Percentiles rank a stretch among this genome's conserved stretches.
Conservation (phyloP, 2,888 invertebrate genomes). For the Tetropium fuscum region DNA sequence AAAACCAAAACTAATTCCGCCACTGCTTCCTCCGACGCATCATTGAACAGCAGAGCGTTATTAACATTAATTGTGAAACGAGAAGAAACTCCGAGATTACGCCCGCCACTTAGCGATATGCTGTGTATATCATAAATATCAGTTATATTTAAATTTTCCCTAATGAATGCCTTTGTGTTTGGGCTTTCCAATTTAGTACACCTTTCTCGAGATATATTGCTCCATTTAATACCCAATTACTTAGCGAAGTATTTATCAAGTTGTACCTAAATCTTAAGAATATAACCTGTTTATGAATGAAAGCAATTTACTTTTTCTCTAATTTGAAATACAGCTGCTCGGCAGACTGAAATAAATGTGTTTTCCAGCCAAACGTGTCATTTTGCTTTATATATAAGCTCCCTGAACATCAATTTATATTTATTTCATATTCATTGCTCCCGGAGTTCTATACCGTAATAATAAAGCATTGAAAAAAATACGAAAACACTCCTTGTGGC, state of each 20-base stretch:
- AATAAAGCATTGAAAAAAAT: too few species aligned
- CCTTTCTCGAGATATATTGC: slow-evolving; percentile 24
- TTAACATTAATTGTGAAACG: slow-evolving; percentile 13
- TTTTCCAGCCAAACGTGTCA: background rate
- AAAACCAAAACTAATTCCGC: slow-evolving; percentile 10
- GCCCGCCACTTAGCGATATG: slow-evolving; percentile 13
- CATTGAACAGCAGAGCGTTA: slow-evolving; percentile 8
- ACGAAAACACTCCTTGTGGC: too few species aligned
- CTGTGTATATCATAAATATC: slow-evolving; percentile 25
- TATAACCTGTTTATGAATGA: slow-evolving; percentile 13
- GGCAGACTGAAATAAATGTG: background rate
- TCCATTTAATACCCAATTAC: slow-evolving; percentile 25
- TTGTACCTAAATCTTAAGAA: slow-evolving; percentile 18
- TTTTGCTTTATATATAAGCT: background rate
- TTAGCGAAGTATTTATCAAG: slow-evolving; percentile 26
- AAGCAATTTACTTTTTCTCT: slow-evolving; percentile 11
- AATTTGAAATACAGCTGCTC: background rate
- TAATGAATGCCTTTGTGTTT: slow-evolving; percentile 26
- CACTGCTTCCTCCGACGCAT: background rate
- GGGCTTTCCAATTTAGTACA: slow-evolving; percentile 18
- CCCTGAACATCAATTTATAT: background rate
- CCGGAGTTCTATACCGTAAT: too few species aligned
- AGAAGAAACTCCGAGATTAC: slow-evolving; percentile 16
- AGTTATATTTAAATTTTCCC: slow-evolving; percentile 26
- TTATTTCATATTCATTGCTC: too few species aligned